These are phyloP conservation scores for Stenichneumon culpator DNA, from an alignment of 2,888 invertebrate genomes.

Conservation along the genomic window DNA sequence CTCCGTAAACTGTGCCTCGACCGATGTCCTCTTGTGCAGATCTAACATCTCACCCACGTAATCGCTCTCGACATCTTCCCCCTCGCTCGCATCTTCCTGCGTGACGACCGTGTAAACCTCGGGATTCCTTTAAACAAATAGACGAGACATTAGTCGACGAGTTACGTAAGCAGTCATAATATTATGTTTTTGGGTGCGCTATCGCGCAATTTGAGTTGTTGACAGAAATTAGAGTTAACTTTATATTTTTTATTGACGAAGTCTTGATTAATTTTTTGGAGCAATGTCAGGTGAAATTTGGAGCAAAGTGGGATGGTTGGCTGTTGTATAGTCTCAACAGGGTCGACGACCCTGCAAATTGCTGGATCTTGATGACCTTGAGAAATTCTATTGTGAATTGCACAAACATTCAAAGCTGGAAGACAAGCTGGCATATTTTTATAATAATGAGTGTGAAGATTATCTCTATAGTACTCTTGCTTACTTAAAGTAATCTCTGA, in stretches of 20 bases:
- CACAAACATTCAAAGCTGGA: background rate
- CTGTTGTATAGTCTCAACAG: background rate
- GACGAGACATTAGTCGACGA: background rate
- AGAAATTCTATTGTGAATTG: background rate
- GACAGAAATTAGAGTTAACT: background rate
- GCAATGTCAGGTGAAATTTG: background rate
- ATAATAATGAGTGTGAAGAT: background rate
- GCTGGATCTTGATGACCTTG: background rate
- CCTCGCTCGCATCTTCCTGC: conserved; percentile 85
- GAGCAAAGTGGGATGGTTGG: background rate
- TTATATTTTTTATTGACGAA: background rate
- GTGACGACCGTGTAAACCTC: conserved; percentile 78
- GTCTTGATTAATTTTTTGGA: background rate
- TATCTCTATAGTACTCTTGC: too few species aligned
- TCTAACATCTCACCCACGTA: conserved; percentile 80
- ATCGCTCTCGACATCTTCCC: conserved; percentile 80
- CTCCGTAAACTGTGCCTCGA: conserved; percentile 79
- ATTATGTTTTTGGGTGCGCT: too few species aligned
- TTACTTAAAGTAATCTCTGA: too few species aligned
- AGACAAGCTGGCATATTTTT: background rate
- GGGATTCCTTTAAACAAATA: conserved; percentile 76
- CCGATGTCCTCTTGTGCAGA: conserved; percentile 76
- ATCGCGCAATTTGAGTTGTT: background rate
- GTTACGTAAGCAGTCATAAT: background rate
- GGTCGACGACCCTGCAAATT: background rate